Conservation (phyloP, 2,888 invertebrate species). For the Latheticus oryzae region DNA sequence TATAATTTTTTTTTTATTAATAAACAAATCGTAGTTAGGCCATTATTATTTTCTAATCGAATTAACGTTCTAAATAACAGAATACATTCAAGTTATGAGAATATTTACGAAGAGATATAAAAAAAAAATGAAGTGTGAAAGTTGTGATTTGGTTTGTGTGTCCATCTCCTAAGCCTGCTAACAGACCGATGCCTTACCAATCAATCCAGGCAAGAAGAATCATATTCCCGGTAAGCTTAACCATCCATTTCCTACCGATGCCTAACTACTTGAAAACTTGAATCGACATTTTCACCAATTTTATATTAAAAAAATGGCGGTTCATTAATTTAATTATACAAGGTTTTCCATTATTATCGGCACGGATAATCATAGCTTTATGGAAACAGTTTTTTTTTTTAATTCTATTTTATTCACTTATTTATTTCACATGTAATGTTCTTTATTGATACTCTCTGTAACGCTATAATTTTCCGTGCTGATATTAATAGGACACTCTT, state of each 20-base stretch:
- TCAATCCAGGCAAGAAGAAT: conserved; percentile 61
- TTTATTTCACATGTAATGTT: too few species aligned
- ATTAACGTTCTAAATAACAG: not conserved
- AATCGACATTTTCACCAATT: too few species aligned
- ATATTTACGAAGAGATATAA: conserved; percentile 5
- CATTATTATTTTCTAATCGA: conserved; percentile 10
- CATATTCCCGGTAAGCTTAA: conserved; percentile 63
- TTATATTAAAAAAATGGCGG: too few species aligned
- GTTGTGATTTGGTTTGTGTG: conserved; percentile 59
- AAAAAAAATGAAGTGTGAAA: conserved; percentile 49
- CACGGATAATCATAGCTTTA: too few species aligned
- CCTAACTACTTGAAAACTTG: conserved; percentile 44
- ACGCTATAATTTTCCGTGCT: too few species aligned
- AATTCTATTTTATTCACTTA: too few species aligned
- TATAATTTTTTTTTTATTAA: conserved; percentile 33
- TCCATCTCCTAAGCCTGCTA: conserved; percentile 61
- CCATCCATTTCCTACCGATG: conserved; percentile 59
- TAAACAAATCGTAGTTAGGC: not conserved
- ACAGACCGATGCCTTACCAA: conserved; percentile 63
- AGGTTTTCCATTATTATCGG: too few species aligned
- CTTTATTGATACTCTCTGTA: too few species aligned
- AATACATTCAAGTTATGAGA: not conserved
- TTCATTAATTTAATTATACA: too few species aligned
- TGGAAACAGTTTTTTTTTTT: too few species aligned
- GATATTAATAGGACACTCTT: too few species aligned